Percentiles rank a stretch among this genome's conserved stretches.
phyloP scores from a whole-genome alignment of 2,888 invertebrate species.

The Drosophila tanythrix region DNA sequence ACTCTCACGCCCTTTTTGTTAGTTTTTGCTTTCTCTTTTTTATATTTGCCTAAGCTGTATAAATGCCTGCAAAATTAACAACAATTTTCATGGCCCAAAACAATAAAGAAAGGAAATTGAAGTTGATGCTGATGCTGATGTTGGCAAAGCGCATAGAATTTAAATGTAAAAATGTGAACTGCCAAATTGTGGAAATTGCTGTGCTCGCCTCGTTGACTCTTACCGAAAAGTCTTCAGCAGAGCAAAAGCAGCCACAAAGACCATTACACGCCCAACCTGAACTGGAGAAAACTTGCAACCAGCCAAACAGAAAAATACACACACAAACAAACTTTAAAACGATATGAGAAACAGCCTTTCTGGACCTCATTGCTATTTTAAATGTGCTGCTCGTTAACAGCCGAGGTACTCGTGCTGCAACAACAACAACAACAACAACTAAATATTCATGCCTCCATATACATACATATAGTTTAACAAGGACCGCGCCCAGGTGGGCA shows the following conservation, averaged over 20 bases:
- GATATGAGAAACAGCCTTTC: constrained; percentile 22
- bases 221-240: constrained; percentile 21
- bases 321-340: constrained; percentile 32
- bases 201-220: constrained; percentile 39
- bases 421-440: constrained; percentile 49
- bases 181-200: constrained; percentile 49
- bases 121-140: constrained; percentile 42
- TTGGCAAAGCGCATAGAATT: constrained; percentile 58
- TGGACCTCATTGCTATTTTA: constrained; percentile 42
- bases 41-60: background rate
- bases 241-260: constrained; percentile 14
- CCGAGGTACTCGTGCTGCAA: constrained; percentile 33
- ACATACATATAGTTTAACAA: constrained; percentile 42
- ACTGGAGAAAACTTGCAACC: constrained; percentile 3
- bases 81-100: constrained; percentile 26
- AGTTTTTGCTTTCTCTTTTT: background rate
- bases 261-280: constrained; percentile 20
- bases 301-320: constrained; percentile 13
- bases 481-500: constrained; percentile 41
- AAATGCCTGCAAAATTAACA: constrained; percentile 26
- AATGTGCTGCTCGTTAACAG: constrained; percentile 62
- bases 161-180: constrained; percentile 57
- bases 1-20: background rate
- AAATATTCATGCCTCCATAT: constrained; percentile 53
- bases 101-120: constrained; percentile 55